Conservation (phyloP, 2,797 vertebrate genomes). For the Crypturellus tataupa region DNA sequence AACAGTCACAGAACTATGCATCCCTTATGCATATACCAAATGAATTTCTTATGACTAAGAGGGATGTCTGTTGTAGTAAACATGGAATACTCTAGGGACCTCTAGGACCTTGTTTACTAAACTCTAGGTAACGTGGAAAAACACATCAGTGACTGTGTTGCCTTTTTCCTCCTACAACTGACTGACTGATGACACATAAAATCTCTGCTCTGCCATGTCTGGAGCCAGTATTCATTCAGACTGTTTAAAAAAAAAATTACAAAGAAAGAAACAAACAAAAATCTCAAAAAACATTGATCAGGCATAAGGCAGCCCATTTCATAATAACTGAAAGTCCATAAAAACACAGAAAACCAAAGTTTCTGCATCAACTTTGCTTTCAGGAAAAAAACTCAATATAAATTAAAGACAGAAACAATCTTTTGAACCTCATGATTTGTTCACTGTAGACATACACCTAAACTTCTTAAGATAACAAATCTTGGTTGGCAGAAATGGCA, state of each 20-base stretch:
- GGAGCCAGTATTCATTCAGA: background rate
- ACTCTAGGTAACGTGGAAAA: background rate
- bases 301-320: background rate
- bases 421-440: background rate
- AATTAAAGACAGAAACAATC: background rate
- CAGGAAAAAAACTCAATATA: background rate
- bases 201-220: background rate
- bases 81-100: slow-evolving; percentile 11
- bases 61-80: background rate
- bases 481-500: background rate
- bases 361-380: background rate
- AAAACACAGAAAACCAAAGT: background rate
- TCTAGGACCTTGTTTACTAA: background rate
- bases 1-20: slow-evolving; percentile 22
- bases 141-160: background rate
- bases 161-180: background rate
- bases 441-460: background rate
- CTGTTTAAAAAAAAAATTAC: background rate
- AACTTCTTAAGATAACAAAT: background rate
- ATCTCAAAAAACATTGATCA: background rate
- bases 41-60: slow-evolving; percentile 51
- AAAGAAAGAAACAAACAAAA: background rate
- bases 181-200: background rate
- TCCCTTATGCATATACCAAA: background rate
- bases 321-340: background rate